Conservation (phyloP, 2,113 vertebrate genomes). For the Octodon degus region DNA sequence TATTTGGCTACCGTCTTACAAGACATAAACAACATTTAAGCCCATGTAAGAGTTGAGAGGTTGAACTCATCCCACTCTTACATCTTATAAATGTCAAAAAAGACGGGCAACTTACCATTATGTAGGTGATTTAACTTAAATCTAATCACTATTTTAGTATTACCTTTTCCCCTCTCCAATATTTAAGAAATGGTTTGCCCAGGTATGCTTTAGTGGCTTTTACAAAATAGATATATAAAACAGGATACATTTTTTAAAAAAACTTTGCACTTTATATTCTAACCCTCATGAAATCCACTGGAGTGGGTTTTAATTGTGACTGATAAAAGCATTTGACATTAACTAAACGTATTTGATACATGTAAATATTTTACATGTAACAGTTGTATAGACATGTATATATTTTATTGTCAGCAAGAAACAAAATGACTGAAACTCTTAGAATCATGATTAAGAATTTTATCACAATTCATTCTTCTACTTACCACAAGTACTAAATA, state of each 20-base stretch:
- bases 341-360: background rate
- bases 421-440: background rate
- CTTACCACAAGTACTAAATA: background rate
- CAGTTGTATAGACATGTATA: background rate
- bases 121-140: background rate
- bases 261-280: background rate
- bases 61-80: background rate
- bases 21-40: slow-evolving; percentile 4
- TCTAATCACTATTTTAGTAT: background rate
- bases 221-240: background rate
- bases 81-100: background rate
- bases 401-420: background rate
- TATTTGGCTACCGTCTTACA: background rate
- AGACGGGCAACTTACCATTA: background rate
- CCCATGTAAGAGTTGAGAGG: background rate
- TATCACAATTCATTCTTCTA: background rate
- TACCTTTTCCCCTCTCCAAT: too few species aligned
- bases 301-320: slow-evolving; percentile 12
- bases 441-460: background rate
- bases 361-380: background rate
- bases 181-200: background rate
- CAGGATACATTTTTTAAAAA: background rate
- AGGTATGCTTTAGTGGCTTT: background rate
- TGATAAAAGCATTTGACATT: background rate
- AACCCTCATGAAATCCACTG: background rate